These are phyloP conservation scores for Drosophila kanekoi DNA, from an alignment of 2,888 invertebrate genomes.

Conservation along the genomic window DNA sequence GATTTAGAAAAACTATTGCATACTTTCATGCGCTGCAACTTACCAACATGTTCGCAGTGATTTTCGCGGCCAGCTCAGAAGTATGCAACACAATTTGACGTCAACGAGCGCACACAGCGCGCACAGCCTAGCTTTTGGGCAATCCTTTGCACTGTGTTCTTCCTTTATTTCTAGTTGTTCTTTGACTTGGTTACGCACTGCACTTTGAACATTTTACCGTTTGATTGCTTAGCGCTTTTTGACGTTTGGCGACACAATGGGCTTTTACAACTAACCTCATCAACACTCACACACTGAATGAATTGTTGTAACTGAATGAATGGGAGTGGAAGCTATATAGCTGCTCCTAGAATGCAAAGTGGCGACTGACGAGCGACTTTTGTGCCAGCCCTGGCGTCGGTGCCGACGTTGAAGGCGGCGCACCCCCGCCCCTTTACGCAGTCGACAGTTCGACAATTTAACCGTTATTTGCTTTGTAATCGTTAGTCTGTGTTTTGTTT, in stretches of 20 bases:
- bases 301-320: slow-evolving; percentile 67
- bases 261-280: slow-evolving; percentile 71
- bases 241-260: slow-evolving; percentile 36
- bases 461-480: slow-evolving; percentile 58
- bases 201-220: slow-evolving; percentile 38
- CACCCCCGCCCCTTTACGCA: slow-evolving; percentile 15
- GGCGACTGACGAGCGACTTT: slow-evolving; percentile 32
- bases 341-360: slow-evolving; percentile 47
- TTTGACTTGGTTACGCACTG: slow-evolving; percentile 31
- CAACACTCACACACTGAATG: slow-evolving; percentile 79
- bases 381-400: slow-evolving; percentile 55
- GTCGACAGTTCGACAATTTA: slow-evolving; percentile 26
- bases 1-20: slow-evolving; percentile 30
- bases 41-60: slow-evolving; percentile 70
- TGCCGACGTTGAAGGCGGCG: slow-evolving; percentile 38
- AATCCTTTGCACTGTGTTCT: slow-evolving; percentile 8
- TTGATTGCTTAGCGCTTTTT: slow-evolving; percentile 12
- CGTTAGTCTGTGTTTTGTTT: slow-evolving; percentile 53
- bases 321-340: slow-evolving; percentile 41
- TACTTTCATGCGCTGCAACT: slow-evolving; percentile 43
- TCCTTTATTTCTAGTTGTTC: slow-evolving; percentile 3
- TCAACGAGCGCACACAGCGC: slow-evolving; percentile 24
- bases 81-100: slow-evolving; percentile 62
- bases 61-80: slow-evolving; percentile 60
- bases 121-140: slow-evolving; percentile 6